Evolutionary conservation across 2,888 invertebrate species (phyloP).

Genomic region (Sceliomorpha sp.): DNA sequence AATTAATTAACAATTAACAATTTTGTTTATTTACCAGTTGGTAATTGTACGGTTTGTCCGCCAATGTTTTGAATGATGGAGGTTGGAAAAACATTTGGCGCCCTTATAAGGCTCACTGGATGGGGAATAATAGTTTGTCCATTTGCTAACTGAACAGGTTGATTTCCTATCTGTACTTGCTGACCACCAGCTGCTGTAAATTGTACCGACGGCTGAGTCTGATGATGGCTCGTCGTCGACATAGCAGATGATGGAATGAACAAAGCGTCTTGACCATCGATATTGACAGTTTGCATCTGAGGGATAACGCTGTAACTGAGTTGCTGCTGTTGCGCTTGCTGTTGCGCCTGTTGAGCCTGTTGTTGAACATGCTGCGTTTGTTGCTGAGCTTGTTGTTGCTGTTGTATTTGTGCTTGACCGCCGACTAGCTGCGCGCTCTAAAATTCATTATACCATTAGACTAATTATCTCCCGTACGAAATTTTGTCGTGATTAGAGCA

Average conservation of each 20-base stretch:
- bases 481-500: too few relatives aligned
- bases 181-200: constrained; percentile 75
- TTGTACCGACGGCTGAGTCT: constrained; percentile 77
- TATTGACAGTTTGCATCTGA: constrained; percentile 94
- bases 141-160: constrained; percentile 79
- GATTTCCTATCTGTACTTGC: constrained; percentile 76
- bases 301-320: constrained; percentile 83
- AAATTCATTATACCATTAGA: constrained; percentile 5
- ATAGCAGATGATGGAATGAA: constrained; percentile 92
- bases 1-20: too few relatives aligned
- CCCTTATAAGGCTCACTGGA: constrained; percentile 84
- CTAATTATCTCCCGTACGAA: too few relatives aligned
- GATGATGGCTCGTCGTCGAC: constrained; percentile 81
- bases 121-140: constrained; percentile 81
- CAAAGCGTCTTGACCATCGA: constrained; percentile 95
- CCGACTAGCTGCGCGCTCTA: constrained; percentile 76
- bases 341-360: constrained; percentile 81
- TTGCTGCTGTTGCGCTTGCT: constrained; percentile 82
- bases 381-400: constrained; percentile 72
- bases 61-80: constrained; percentile 87
- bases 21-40: constrained; percentile 82
- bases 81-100: constrained; percentile 85
- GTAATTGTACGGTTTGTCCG: constrained; percentile 86
- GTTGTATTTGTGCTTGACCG: constrained; percentile 70
- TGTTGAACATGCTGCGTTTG: constrained; percentile 73